Conservation (phyloP, 2,113 vertebrate genomes). For the Bucco capensis region DNA sequence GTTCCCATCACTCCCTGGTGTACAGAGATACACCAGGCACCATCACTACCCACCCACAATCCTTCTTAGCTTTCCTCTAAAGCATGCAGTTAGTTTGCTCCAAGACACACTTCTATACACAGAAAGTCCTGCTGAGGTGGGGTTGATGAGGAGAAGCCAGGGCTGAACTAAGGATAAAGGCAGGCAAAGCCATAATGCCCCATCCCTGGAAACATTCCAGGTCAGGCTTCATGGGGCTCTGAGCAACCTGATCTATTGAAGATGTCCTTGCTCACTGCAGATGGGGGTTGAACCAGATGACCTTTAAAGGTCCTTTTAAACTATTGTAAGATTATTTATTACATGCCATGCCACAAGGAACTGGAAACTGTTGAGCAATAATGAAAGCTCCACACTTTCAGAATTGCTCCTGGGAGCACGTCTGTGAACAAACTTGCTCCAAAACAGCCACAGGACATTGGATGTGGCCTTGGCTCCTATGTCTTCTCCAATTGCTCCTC, state of each 20-base stretch:
- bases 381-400: rapidly evolving
- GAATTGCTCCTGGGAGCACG: rapidly evolving
- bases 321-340: too few relatives aligned
- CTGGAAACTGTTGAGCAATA: neutral
- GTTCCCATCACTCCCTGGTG: neutral
- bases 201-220: neutral
- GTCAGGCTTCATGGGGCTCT: neutral
- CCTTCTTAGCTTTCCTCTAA: neutral
- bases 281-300: neutral
- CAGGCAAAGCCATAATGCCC: neutral
- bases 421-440: neutral
- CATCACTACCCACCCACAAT: neutral
- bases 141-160: neutral
- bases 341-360: neutral
- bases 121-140: neutral
- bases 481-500: neutral
- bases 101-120: neutral
- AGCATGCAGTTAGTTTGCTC: neutral
- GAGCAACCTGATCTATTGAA: neutral
- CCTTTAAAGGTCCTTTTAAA: too few relatives aligned
- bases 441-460: neutral
- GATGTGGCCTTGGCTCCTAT: neutral
- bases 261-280: neutral
- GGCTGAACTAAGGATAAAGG: neutral
- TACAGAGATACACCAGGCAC: neutral